Conservation (phyloP, 64 coral and sea anemone species). For the Hydrozoanthus tunicans region DNA sequence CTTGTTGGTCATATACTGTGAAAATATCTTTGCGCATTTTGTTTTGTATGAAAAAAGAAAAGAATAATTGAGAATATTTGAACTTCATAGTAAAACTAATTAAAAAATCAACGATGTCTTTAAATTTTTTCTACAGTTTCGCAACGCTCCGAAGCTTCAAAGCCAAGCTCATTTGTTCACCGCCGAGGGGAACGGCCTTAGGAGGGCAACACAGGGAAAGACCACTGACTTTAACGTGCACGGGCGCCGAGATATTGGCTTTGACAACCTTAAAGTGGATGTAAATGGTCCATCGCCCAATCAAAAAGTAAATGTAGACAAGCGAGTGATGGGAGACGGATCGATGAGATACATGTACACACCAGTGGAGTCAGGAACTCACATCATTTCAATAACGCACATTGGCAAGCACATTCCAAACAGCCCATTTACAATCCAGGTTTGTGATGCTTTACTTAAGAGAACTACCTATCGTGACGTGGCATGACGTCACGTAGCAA, state of each 20-base stretch:
- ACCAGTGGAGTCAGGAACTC: conserved; percentile 50
- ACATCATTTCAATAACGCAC: conserved; percentile 73
- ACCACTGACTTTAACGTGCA: conserved; percentile 75
- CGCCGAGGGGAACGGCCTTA: conserved; percentile 80
- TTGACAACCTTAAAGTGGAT: conserved; percentile 70
- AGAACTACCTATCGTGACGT: no score
- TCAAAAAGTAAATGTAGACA: conserved; percentile 51
- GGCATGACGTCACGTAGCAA: no score
- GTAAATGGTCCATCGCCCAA: conserved; percentile 59
- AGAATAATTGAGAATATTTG: background rate
- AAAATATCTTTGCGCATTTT: no score
- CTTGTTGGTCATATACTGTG: no score
- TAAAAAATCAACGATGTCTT: background rate
- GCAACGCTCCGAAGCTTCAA: conserved; percentile 67
- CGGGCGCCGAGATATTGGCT: conserved; percentile 74
- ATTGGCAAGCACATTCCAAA: conserved; percentile 73
- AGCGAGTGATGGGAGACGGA: conserved; percentile 61
- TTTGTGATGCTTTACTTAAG: background rate
- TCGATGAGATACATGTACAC: conserved; percentile 67
- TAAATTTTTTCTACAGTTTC: conserved; percentile 49
- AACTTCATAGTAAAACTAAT: background rate
- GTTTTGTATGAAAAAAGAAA: no score
- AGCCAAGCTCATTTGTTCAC: conserved; percentile 78
- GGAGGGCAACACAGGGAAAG: conserved; percentile 76
- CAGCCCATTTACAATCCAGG: conserved; percentile 71